These are phyloP conservation scores for Lithobius niger DNA, from an alignment of 1,140 invertebrate species.

Conservation along the genomic window DNA sequence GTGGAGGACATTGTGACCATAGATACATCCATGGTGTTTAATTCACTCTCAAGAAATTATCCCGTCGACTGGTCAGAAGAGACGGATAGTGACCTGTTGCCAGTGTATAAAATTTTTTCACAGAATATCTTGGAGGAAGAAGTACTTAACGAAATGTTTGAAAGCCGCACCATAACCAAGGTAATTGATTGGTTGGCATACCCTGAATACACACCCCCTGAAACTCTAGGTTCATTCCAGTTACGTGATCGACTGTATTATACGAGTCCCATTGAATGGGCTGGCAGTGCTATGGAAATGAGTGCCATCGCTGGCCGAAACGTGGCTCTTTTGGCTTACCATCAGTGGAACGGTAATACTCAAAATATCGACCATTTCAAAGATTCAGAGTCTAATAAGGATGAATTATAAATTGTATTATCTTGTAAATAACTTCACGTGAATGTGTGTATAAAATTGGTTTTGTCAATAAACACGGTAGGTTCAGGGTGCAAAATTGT, in stretches of 20 bases:
- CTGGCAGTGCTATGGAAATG: constrained; percentile 59
- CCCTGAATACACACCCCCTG: constrained; percentile 39
- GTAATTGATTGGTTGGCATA: constrained; percentile 46
- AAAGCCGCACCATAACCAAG: constrained; percentile 29
- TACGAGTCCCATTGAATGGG: constrained; percentile 52
- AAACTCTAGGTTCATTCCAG: constrained; percentile 38
- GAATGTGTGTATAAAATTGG: too few relatives aligned
- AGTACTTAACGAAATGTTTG: constrained; percentile 39
- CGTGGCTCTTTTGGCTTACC: constrained; percentile 42
- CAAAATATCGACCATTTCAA: constrained; percentile 25
- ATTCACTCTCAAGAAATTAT: constrained; percentile 28
- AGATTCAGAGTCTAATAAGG: not conserved
- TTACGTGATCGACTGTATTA: constrained; percentile 44
- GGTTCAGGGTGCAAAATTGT: too few relatives aligned
- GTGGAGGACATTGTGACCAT: constrained; percentile 35
- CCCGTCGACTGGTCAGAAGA: constrained; percentile 14
- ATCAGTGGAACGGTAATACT: constrained; percentile 26
- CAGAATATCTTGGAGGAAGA: constrained; percentile 30
- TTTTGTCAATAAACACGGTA: too few relatives aligned
- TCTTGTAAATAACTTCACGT: too few relatives aligned
- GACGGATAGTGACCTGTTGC: constrained; percentile 15
- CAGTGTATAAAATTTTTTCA: constrained; percentile 47
- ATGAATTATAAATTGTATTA: not conserved
- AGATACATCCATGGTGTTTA: constrained; percentile 31
- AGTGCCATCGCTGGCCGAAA: constrained; percentile 48